Base-by-base conservation (phyloP, 2,797 vertebrate genomes). In the Apogon hyalosoma region DNA sequence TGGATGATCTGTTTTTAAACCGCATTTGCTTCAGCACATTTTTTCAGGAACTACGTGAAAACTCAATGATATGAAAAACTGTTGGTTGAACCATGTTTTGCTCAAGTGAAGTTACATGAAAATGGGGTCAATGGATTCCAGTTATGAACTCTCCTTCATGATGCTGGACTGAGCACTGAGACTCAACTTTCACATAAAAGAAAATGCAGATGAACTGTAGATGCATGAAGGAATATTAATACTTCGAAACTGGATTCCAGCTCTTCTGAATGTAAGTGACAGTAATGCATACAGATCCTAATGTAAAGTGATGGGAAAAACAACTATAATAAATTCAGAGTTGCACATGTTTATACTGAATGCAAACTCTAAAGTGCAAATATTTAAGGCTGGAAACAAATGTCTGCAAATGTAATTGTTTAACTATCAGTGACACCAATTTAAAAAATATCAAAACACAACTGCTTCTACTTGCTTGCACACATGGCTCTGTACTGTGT, bases 121-220 rank as follows among this genome's bases (percentile, higher is more conserved):
- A 64, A 72, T 19, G 67, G 46, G 51, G 36, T 50, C 42, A 50
- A 28, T 14, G 39, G 45, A 45, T 64, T 15, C 24, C 13, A 16
- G 28, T 28, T 47, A 33, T 61, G 62, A 54, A 15, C 47, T 53
- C 33, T 15, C 28, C 41, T 46, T 61, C 28, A 39, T 65, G 19
- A 21, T 2, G 19, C 19, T 21, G 19, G 19, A 21, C 19, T 21
- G 19, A 21, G 3, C 19, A 21, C 19, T 21, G 19, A 21, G 19
- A 3, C 19, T 21, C 19, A 21, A 21, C 19, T 56, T 70, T 63
- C 59, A 63, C 28, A 16, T 36, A 28, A 53, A 60, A 48, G 12
- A 2, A 21, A 53, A 54, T 7, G 2, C 12, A 53, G 56, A 19
- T 28, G 47, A 42, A 15, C 36, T 16, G 36, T 5, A 13, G 59